phyloP scores from a whole-genome alignment of 2,113 vertebrate genomes.

The Pteruthius melanotis region DNA sequence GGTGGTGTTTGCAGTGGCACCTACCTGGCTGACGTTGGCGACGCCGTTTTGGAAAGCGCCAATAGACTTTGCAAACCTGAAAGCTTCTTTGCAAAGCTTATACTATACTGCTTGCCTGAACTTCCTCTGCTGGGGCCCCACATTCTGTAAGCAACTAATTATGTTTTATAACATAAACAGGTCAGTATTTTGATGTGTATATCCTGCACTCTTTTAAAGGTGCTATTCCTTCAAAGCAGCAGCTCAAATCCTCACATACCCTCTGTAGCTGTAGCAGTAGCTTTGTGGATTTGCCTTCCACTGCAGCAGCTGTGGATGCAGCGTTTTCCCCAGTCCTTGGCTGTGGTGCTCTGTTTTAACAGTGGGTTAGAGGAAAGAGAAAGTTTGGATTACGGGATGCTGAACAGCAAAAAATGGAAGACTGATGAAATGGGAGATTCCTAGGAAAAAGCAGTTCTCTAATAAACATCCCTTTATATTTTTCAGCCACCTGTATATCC shows the following conservation, averaged over 20 bases:
- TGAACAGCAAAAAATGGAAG: neutral
- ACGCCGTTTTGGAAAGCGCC: neutral
- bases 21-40: constrained; percentile 39
- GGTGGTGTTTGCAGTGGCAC: constrained; percentile 58
- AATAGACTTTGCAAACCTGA: constrained; percentile 20
- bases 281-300: neutral
- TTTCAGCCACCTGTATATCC: neutral
- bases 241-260: neutral
- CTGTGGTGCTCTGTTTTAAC: neutral
- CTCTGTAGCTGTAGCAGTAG: neutral
- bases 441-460: neutral
- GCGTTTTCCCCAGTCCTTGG: neutral
- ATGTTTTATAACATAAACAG: constrained; percentile 18
- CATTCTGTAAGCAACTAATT: constrained; percentile 47
- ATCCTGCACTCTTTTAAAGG: neutral
- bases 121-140: constrained; percentile 16
- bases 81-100: constrained; percentile 41
- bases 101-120: neutral
- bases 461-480: neutral
- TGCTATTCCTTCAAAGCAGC: neutral
- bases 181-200: neutral
- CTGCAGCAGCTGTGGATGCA: neutral
- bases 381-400: neutral
- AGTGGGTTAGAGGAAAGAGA: neutral
- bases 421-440: neutral